phyloP scores from a whole-genome alignment of 2,113 vertebrate genomes.

The Dipodomys ordii region DNA sequence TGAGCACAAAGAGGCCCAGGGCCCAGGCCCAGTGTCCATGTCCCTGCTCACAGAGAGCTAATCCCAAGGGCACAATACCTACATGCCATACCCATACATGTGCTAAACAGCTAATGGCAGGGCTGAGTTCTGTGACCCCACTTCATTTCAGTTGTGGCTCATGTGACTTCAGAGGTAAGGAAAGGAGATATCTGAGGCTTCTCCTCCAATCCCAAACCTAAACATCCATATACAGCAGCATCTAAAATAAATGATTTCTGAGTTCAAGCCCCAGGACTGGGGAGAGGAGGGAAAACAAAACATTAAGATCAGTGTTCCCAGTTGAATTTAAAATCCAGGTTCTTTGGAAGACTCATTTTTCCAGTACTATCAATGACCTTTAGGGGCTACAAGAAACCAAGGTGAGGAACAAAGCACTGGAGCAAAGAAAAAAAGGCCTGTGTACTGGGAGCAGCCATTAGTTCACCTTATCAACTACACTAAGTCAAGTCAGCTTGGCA shows the following conservation, averaged over 20 bases:
- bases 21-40: too few relatives aligned
- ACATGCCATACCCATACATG: neutral
- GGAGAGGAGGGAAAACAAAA: too few relatives aligned
- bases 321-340: neutral
- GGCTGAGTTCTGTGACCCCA: too few relatives aligned
- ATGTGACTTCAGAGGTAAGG: neutral
- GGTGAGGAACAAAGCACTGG: constrained; percentile 62
- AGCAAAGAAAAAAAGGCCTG: constrained; percentile 77
- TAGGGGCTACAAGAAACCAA: constrained; percentile 63
- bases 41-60: neutral
- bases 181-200: neutral
- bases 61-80: neutral
- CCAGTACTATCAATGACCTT: neutral
- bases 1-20: too few relatives aligned
- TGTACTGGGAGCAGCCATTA: constrained; percentile 62
- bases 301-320: too few relatives aligned
- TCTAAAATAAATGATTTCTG: too few relatives aligned
- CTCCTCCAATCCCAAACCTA: neutral
- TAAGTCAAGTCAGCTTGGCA: constrained; percentile 66
- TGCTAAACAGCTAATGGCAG: neutral
- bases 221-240: neutral
- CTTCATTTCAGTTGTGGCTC: neutral
- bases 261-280: too few relatives aligned
- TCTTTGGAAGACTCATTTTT: neutral
- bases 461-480: constrained; percentile 65